A percentile compares a stretch with the other conserved stretches of the same genome.
These are phyloP conservation scores for Prunella strophiata DNA, from an alignment of 2,797 vertebrate genomes.

Conservation along the genomic window DNA sequence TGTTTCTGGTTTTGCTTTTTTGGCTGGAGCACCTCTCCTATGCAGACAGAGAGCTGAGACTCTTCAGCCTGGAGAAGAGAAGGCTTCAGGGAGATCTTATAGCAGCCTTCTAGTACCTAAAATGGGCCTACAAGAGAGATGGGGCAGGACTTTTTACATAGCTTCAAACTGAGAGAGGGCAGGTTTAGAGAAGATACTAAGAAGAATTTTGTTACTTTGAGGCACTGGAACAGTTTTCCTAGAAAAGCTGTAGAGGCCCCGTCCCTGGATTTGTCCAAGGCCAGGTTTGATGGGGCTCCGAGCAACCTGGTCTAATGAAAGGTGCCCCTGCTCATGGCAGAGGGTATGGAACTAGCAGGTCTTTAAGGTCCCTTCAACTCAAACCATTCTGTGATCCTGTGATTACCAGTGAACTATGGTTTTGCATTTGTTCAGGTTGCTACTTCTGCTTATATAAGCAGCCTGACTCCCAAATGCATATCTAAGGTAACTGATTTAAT, in stretches of 20 bases:
- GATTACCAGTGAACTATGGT: not conserved
- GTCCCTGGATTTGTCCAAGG: not conserved
- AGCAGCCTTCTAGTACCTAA: not conserved
- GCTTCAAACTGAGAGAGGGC: not conserved
- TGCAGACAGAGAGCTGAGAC: not conserved
- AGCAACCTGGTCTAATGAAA: not conserved
- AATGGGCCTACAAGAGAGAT: not conserved
- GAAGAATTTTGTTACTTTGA: not conserved
- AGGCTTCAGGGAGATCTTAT: not conserved
- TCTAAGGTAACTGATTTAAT: constrained; percentile 23
- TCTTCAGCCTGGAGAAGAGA: not conserved
- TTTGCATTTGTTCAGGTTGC: not conserved
- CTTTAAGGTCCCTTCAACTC: not conserved
- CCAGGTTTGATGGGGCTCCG: not conserved
- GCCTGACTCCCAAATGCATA: not conserved
- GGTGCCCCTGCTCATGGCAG: not conserved
- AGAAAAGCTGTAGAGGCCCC: not conserved
- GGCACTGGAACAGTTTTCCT: not conserved
- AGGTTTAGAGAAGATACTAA: not conserved
- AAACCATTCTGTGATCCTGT: not conserved
- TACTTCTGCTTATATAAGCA: constrained; percentile 3
- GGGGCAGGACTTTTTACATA: not conserved
- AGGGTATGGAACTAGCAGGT: not conserved
- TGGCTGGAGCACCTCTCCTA: not conserved
- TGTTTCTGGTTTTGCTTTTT: not conserved